Conservation (phyloP, 64 coral and sea anemone genomes). For the Montipora efflorescens region DNA sequence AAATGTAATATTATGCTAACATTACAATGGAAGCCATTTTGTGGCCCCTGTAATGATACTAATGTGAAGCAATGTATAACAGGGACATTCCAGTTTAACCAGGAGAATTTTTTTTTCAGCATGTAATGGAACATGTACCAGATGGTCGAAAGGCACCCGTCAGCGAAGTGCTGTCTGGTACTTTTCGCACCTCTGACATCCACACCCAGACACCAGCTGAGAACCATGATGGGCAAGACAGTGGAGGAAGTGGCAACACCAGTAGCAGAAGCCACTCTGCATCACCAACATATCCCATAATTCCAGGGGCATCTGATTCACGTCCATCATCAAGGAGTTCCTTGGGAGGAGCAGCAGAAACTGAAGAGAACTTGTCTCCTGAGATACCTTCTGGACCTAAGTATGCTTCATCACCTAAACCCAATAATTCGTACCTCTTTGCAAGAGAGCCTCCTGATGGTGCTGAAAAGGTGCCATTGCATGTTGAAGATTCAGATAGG, state of each 20-base stretch:
- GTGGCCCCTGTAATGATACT: not conserved
- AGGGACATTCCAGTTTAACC: not conserved
- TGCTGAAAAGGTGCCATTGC: conserved; percentile 91
- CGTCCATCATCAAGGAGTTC: conserved; percentile 76
- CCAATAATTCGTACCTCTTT: conserved; percentile 94
- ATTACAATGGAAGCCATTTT: not conserved
- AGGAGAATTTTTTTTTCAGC: not conserved
- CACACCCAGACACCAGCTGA: conserved; percentile 84
- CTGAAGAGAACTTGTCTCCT: conserved; percentile 70
- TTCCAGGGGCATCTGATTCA: conserved; percentile 71
- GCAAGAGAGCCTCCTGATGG: conserved; percentile 96
- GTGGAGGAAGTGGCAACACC: conserved; percentile 70
- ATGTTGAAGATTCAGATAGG: conserved; percentile 88
- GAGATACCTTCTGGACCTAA: conserved; percentile 75
- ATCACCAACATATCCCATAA: conserved; percentile 85
- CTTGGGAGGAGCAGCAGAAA: conserved; percentile 68
- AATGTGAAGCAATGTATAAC: no score
- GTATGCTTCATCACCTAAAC: conserved; percentile 97
- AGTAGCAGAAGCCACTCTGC: conserved; percentile 91
- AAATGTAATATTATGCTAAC: no score
- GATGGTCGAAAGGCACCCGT: conserved; percentile 93
- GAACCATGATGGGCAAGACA: conserved; percentile 77
- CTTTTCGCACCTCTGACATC: conserved; percentile 84
- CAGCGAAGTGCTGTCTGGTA: conserved; percentile 65
- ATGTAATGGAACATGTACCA: conserved; percentile 64